These are phyloP conservation scores for Brenthis daphne DNA, from an alignment of 2,888 invertebrate genomes.

Conservation along the genomic window DNA sequence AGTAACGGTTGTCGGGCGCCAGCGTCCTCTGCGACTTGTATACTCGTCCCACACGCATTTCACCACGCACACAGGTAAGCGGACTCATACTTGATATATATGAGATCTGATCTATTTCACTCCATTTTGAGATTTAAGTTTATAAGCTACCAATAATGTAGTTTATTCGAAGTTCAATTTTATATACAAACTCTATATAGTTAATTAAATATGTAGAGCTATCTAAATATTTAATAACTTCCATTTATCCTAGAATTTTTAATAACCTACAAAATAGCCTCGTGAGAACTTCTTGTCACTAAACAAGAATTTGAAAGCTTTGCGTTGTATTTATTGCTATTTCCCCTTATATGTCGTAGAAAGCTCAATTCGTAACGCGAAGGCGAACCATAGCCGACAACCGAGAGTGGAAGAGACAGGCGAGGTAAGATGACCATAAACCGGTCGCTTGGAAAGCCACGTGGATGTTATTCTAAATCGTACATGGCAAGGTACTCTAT, in stretches of 20 bases:
- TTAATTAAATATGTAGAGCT: not conserved
- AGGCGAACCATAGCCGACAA: constrained; percentile 50
- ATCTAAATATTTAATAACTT: not conserved
- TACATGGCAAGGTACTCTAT: constrained; percentile 10
- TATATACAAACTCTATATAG: no score
- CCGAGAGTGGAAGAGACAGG: constrained; percentile 46
- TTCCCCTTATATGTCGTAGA: constrained; percentile 59
- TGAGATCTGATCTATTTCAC: constrained; percentile 10
- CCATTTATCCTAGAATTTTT: not conserved
- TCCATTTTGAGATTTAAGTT: not conserved
- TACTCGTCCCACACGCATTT: constrained; percentile 37
- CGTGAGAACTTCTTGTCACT: constrained; percentile 45
- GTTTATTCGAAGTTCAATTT: not conserved
- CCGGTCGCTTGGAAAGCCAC: constrained; percentile 56
- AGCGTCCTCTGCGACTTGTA: constrained; percentile 22
- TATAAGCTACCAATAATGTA: no score
- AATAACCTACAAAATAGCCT: constrained; percentile 7
- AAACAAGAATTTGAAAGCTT: constrained; percentile 24
- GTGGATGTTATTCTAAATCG: constrained; percentile 24
- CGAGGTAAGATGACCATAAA: constrained; percentile 66
- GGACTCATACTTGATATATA: constrained; percentile 26
- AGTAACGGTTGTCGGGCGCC: constrained; percentile 40
- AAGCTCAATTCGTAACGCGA: constrained; percentile 62
- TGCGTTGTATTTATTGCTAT: constrained; percentile 26
- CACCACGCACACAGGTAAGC: constrained; percentile 34